Conservation (phyloP, 2,888 invertebrate genomes). For the Dicranocentrus wangi region DNA sequence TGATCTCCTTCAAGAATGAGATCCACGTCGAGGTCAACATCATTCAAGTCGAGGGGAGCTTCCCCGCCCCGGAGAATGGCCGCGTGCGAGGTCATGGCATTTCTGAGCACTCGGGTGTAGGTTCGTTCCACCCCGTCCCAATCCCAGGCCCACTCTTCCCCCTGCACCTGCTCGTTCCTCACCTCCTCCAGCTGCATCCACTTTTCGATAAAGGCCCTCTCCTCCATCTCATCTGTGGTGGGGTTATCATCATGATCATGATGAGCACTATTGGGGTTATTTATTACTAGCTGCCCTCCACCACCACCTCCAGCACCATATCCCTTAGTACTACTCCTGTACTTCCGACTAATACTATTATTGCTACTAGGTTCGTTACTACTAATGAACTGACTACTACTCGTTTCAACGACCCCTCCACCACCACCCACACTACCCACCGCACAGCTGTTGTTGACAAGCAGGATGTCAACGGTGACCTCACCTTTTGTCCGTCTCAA, state of each 20-base stretch:
- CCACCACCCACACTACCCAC: slow-evolving; percentile 11
- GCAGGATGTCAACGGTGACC: slow-evolving; percentile 55
- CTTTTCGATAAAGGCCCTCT: slow-evolving; percentile 70
- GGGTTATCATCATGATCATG: slow-evolving; percentile 30
- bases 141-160: slow-evolving; percentile 71
- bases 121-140: slow-evolving; percentile 70
- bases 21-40: slow-evolving; percentile 54
- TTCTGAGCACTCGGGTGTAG: slow-evolving; percentile 44
- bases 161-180: slow-evolving; percentile 67
- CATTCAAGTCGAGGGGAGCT: slow-evolving; percentile 20
- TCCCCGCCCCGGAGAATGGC: neutral
- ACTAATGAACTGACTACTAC: slow-evolving; percentile 1
- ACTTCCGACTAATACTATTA: slow-evolving; percentile 17
- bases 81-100: neutral
- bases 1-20: slow-evolving; percentile 39
- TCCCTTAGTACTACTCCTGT: slow-evolving; percentile 7
- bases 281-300: slow-evolving; percentile 4
- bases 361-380: slow-evolving; percentile 22
- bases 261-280: slow-evolving; percentile 19
- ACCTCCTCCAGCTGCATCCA: slow-evolving; percentile 72
- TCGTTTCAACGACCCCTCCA: slow-evolving; percentile 1
- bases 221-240: slow-evolving; percentile 64
- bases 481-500: slow-evolving; percentile 60
- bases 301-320: neutral
- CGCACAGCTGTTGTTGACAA: slow-evolving; percentile 24